phyloP scores from a whole-genome alignment of 2,113 vertebrate genomes.

The Charina bottae region DNA sequence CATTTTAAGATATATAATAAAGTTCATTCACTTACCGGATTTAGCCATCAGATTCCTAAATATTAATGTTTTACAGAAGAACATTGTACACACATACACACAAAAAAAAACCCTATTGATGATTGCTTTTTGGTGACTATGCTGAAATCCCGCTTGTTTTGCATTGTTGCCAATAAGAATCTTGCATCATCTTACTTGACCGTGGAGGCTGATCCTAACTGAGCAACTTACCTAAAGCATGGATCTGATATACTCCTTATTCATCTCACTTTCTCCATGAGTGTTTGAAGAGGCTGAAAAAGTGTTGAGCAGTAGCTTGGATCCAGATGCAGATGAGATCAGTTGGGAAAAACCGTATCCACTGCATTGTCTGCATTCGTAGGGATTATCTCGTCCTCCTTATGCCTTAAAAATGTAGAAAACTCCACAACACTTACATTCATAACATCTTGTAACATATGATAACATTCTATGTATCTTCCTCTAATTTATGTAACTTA shows the following conservation, averaged over 20 bases:
- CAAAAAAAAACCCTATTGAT: not conserved
- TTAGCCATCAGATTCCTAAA: not conserved
- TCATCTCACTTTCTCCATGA: not conserved
- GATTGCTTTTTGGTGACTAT: not conserved
- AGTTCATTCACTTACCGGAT: not conserved
- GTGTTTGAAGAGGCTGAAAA: not conserved
- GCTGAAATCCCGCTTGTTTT: not conserved
- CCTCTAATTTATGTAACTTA: not conserved
- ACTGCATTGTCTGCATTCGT: not conserved
- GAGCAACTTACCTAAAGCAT: not conserved
- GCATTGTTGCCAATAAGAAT: not conserved
- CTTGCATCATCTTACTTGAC: not conserved
- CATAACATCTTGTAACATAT: not conserved
- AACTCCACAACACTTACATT: not conserved
- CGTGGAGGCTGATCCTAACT: not conserved
- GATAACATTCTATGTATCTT: not conserved
- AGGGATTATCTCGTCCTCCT: not conserved
- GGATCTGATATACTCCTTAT: no score
- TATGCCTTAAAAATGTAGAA: not conserved
- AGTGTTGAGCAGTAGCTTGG: not conserved
- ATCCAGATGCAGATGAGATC: not conserved
- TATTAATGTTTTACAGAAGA: constrained; percentile 9
- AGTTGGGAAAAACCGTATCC: not conserved
- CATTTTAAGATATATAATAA: constrained; percentile 6
- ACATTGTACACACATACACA: not conserved